Percentiles rank a stretch among this genome's conserved stretches.
These are phyloP conservation scores for Pseudeuparius sepicola DNA, from an alignment of 2,888 invertebrate species.

Conservation along the genomic window DNA sequence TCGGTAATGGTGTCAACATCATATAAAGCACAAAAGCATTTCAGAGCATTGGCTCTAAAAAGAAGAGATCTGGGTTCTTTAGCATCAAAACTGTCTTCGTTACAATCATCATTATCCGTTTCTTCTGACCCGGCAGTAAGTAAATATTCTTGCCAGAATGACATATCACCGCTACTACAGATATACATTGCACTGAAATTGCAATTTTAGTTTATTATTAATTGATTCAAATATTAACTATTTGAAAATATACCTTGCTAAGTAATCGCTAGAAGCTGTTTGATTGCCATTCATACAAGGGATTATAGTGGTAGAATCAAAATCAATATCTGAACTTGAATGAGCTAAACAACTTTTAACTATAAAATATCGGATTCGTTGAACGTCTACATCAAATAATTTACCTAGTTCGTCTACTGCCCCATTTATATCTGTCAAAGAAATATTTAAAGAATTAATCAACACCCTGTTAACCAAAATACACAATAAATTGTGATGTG, in stretches of 20 bases:
- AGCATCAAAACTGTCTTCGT: no score
- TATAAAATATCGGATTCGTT: constrained; percentile 35
- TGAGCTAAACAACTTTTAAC: constrained; percentile 32
- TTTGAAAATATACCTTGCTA: no score
- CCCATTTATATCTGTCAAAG: constrained; percentile 43
- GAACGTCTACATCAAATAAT: constrained; percentile 37
- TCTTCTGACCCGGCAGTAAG: constrained; percentile 22
- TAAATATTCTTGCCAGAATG: constrained; percentile 23
- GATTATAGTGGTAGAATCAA: no score
- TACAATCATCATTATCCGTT: no score
- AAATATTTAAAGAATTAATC: no score
- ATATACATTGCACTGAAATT: constrained; percentile 27
- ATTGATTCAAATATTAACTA: no score
- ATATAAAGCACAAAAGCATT: constrained; percentile 31
- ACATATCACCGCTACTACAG: constrained; percentile 20
- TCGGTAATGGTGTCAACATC: constrained; percentile 25
- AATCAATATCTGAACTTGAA: constrained; percentile 14
- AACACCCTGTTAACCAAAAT: no score
- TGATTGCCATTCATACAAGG: no score
- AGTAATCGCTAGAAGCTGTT: no score
- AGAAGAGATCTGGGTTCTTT: no score
- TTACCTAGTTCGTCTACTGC: constrained; percentile 39
- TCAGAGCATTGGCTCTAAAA: constrained; percentile 29
- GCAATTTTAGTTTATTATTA: no score
- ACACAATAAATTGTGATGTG: no score